Conservation (phyloP, 37 sponge, comb jelly and placozoan species). For the Agelas oroides region DNA sequence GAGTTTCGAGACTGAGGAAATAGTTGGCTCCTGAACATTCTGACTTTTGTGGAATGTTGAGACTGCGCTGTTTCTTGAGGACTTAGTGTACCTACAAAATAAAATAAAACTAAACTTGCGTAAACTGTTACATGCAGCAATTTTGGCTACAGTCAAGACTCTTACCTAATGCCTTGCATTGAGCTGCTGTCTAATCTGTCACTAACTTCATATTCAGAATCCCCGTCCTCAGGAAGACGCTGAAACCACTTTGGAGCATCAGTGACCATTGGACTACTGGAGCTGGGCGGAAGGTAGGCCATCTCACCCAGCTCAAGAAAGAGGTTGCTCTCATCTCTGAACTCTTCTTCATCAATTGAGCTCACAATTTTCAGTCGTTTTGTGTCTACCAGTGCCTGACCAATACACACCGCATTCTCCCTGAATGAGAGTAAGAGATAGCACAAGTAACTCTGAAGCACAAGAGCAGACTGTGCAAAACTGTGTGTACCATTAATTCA, state of each 20-base stretch:
- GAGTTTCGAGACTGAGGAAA: conserved; percentile 35
- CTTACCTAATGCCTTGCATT: too few species aligned
- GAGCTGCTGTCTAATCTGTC: too few species aligned
- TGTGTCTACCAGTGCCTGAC: conserved; percentile 80
- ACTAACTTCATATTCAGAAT: conserved; percentile 21
- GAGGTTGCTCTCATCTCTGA: conserved; percentile 57
- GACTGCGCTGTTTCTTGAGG: neutral
- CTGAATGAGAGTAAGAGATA: neutral
- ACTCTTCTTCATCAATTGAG: conserved; percentile 35
- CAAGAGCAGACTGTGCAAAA: too few species aligned
- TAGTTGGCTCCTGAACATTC: neutral
- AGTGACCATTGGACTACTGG: conserved; percentile 9
- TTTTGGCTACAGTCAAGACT: too few species aligned
- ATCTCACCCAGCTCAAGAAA: conserved; percentile 71
- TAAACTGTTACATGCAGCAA: too few species aligned
- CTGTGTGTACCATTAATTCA: too few species aligned
- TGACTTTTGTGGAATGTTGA: neutral
- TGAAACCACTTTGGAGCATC: conserved; percentile 79
- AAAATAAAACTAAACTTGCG: too few species aligned
- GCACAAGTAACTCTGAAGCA: neutral
- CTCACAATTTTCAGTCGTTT: conserved; percentile 71
- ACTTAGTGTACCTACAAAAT: too few species aligned
- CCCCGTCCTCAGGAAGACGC: conserved; percentile 31
- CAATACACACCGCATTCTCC: conserved; percentile 63
- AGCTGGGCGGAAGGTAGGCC: neutral